These are phyloP conservation scores for Caenorhabditis latens DNA, from an alignment of 1,140 invertebrate species.

Conservation along the genomic window DNA sequence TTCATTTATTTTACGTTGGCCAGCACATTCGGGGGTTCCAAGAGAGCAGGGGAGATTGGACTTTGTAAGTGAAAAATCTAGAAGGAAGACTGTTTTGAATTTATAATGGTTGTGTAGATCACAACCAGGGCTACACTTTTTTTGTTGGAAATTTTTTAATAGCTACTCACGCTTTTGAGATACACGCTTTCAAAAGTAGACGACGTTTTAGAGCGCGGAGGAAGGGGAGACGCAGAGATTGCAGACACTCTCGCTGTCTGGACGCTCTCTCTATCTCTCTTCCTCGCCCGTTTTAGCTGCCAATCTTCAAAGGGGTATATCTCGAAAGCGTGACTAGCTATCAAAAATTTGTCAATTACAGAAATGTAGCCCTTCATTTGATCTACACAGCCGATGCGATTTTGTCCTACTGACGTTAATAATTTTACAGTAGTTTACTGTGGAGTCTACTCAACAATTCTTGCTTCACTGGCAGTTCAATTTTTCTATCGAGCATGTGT, in stretches of 20 bases:
- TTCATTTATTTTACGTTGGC: neutral
- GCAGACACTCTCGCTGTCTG: too few species aligned
- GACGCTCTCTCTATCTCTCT: too few species aligned
- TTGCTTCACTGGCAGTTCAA: neutral
- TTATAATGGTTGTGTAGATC: too few species aligned
- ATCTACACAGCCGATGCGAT: neutral
- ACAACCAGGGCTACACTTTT: neutral
- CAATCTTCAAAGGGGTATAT: too few species aligned
- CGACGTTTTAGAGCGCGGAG: too few species aligned
- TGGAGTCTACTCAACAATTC: neutral
- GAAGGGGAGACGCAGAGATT: too few species aligned
- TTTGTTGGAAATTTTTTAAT: neutral
- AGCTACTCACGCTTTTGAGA: neutral
- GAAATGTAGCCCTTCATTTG: neutral
- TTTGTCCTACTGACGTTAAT: neutral
- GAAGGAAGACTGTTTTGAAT: too few species aligned
- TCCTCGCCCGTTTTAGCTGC: too few species aligned
- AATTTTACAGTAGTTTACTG: neutral
- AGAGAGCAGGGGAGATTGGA: neutral
- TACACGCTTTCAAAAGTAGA: too few species aligned
- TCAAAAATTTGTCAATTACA: neutral
- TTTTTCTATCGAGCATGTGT: neutral
- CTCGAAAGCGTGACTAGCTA: too few species aligned
- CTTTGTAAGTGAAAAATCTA: neutral
- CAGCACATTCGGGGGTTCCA: neutral